Percentiles rank a stretch among this genome's conserved stretches.
Conservation (phyloP, 2,888 invertebrate genomes). For the Macrophya annulata region DNA sequence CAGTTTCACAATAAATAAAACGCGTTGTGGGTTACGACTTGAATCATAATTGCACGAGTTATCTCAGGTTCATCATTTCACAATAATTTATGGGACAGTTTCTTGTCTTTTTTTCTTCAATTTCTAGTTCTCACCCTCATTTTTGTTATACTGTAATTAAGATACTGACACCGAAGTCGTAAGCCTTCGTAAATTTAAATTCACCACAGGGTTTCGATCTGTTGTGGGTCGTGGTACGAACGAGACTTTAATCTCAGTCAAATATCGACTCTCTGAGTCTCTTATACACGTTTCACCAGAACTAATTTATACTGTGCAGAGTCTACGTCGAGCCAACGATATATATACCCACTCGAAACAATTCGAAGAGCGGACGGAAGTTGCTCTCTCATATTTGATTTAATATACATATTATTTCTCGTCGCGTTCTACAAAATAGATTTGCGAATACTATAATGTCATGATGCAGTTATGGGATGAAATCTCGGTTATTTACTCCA, state of each 20-base stretch:
- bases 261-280: constrained; percentile 31
- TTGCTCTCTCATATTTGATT: constrained; percentile 26
- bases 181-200: constrained; percentile 31
- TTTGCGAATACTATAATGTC: too few species aligned
- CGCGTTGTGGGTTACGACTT: too few species aligned
- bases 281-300: not conserved
- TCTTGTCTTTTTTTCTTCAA: too few species aligned
- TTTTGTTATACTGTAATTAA: constrained; percentile 17
- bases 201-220: constrained; percentile 36
- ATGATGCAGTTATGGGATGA: not conserved
- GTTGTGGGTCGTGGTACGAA: constrained; percentile 5
- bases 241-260: constrained; percentile 41
- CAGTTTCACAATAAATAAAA: too few species aligned
- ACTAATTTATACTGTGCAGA: constrained; percentile 28
- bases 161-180: not conserved
- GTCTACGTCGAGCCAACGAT: not conserved
- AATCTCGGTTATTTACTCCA: too few species aligned
- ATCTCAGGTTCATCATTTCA: too few species aligned
- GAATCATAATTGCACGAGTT: too few species aligned
- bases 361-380: not conserved
- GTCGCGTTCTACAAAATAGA: too few species aligned
- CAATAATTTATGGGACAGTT: too few species aligned
- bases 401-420: not conserved
- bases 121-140: not conserved
- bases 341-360: not conserved